Base-by-base conservation (phyloP, 2,113 vertebrate species). In the Mirounga angustirostris region DNA sequence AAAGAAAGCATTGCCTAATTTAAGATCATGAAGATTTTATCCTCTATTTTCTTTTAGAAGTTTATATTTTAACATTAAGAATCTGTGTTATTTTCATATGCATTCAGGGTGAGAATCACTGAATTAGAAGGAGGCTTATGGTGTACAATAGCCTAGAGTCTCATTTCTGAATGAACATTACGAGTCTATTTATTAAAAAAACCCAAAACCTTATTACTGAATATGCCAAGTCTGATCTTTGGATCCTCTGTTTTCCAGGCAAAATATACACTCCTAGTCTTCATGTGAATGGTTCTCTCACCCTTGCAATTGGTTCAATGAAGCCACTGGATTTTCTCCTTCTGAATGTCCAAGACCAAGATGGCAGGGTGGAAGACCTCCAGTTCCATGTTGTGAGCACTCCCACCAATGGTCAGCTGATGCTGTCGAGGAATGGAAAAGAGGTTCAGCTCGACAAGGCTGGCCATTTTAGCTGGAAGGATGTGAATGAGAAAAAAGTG, bases 331-430 rank as follows among this genome's bases (percentile, higher is more conserved):
- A 98, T 54, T 92, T 97, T 7, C 91, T 98, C 30, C 96, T 99
- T 56, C 98, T 99, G 97, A 98, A 98, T 2, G 92, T 98, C 7
- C 91, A 89, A 7, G 99, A 99, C 7, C 79, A 84, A 0, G 99
- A 98, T 46, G 97, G 97, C 69, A 96, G 94, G 2, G 26, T 95
- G 0, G 98, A 98, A 24, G 98, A 82, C 40, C 98, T 99, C 21
- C 7, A 98, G 40, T 99, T 99, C 74, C 99, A 97, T 0, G 74
- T 99, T 0, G 97, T 99, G 18, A 98, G 96, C 76, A 0, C 93
- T 5, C 99, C 99, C 10, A 98, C 97, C 96, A 99, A 99, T 0
- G 99, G 99, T 9, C 97, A 86, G 11, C 98, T 99, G 5, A 58
- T 99, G 58, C 56, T 98, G 58, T 85, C 98, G 52, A 88, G 33